Evolutionary conservation across 1,140 invertebrate species (phyloP).

Genomic region (Cydia strobilella): DNA sequence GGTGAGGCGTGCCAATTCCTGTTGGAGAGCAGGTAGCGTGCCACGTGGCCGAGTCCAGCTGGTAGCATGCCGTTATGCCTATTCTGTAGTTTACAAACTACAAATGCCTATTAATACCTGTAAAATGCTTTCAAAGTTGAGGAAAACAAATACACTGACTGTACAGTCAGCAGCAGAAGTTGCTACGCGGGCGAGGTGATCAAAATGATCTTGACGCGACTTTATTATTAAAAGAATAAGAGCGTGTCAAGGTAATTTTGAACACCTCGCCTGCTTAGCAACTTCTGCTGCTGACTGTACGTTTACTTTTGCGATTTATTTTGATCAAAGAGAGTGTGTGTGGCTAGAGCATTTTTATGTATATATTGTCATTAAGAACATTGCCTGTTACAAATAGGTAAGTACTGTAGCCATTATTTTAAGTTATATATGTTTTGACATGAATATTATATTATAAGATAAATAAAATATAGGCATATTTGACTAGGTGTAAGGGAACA

Average conservation of each 20-base stretch:
- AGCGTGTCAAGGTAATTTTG: too few species aligned
- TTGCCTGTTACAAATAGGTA: neutral
- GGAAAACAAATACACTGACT: neutral
- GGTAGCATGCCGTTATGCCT: conserved; percentile 16
- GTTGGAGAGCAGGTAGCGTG: conserved; percentile 53
- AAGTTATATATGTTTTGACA: neutral
- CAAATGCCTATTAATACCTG: neutral
- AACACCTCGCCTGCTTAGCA: too few species aligned
- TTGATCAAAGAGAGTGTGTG: too few species aligned
- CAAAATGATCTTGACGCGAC: too few species aligned
- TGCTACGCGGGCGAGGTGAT: too few species aligned
- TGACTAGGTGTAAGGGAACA: neutral
- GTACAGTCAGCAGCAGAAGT: too few species aligned
- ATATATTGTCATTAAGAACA: too few species aligned
- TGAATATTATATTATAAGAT: neutral
- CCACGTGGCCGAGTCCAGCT: conserved; percentile 52
- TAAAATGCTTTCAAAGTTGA: neutral
- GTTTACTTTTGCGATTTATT: neutral
- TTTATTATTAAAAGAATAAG: too few species aligned
- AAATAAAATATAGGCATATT: neutral
- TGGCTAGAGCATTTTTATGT: too few species aligned
- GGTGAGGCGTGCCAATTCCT: conserved; percentile 65
- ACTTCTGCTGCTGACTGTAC: too few species aligned
- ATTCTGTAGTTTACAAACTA: neutral
- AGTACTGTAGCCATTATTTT: neutral